Evolutionary conservation across 2,888 invertebrate species (phyloP).

Genomic region (Dorcus parallelipipedus): DNA sequence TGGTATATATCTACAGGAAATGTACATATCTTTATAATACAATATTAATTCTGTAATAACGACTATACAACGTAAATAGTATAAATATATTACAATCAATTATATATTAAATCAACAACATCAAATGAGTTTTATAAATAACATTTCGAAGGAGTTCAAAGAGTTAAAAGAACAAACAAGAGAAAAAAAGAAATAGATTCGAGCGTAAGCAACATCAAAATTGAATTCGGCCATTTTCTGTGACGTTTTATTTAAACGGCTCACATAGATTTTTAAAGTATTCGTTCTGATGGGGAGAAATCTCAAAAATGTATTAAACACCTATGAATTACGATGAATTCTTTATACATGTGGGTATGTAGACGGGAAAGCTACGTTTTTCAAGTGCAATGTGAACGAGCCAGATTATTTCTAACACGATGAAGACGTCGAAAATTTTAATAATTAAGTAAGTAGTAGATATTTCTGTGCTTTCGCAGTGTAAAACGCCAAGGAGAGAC

Average conservation of each 20-base stretch:
- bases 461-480: not conserved
- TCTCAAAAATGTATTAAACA: constrained; percentile 12
- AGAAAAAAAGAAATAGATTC: too few species aligned
- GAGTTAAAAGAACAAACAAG: too few species aligned
- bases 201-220: too few species aligned
- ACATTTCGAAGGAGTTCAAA: not conserved
- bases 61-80: constrained; percentile 30
- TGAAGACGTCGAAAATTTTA: constrained; percentile 1
- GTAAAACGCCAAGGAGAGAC: not conserved
- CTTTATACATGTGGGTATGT: constrained; percentile 15
- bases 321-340: constrained; percentile 12
- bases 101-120: constrained; percentile 21
- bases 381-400: not conserved
- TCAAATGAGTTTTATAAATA: not conserved
- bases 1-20: constrained; percentile 32
- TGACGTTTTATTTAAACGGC: too few species aligned
- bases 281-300: constrained; percentile 1
- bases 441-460: not conserved
- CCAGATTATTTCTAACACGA: constrained; percentile 1
- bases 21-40: constrained; percentile 33
- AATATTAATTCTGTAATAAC: constrained; percentile 29
- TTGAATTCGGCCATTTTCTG: too few species aligned
- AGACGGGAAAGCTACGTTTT: constrained; percentile 2
- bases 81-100: constrained; percentile 29
- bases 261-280: constrained; percentile 5